Percentiles rank a stretch among this genome's conserved stretches.
phyloP scores from a whole-genome alignment of 2,888 invertebrate species.

The Sminthurides aquaticus region DNA sequence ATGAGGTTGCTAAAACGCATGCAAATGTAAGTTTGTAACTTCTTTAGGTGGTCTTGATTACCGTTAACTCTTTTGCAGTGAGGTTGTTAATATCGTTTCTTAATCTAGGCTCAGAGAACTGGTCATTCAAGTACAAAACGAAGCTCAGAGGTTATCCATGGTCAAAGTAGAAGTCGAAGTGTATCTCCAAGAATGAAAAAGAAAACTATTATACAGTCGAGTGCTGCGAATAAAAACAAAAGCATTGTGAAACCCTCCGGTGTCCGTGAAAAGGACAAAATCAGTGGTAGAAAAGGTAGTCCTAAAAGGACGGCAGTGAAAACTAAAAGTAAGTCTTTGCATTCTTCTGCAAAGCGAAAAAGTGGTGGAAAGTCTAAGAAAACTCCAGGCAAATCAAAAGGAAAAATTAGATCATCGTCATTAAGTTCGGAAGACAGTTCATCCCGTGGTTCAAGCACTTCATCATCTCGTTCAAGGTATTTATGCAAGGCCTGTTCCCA shows the following conservation, averaged over 20 bases:
- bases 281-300: constrained; percentile 15
- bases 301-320: constrained; percentile 13
- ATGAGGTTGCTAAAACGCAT: neutral
- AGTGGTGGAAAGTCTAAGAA: constrained; percentile 23
- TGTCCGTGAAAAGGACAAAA: constrained; percentile 13
- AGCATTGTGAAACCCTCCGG: constrained; percentile 5
- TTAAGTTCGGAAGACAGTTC: constrained; percentile 36
- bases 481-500: too few species aligned
- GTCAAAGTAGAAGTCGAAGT: constrained; percentile 29
- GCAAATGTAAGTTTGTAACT: neutral
- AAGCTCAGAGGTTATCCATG: constrained; percentile 22
- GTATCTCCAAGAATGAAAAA: constrained; percentile 28
- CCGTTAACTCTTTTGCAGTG: too few species aligned
- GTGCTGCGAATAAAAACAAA: constrained; percentile 7
- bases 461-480: constrained; percentile 31
- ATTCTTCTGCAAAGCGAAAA: constrained; percentile 13
- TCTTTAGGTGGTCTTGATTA: neutral
- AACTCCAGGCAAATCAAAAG: constrained; percentile 22
- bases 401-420: constrained; percentile 30
- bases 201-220: constrained; percentile 8
- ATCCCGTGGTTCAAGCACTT: constrained; percentile 30
- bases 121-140: constrained; percentile 25
- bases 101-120: neutral
- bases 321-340: constrained; percentile 4
- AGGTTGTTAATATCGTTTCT: too few species aligned